phyloP scores from a whole-genome alignment of 2,797 vertebrate species.

The Setipinna tenuifilis region DNA sequence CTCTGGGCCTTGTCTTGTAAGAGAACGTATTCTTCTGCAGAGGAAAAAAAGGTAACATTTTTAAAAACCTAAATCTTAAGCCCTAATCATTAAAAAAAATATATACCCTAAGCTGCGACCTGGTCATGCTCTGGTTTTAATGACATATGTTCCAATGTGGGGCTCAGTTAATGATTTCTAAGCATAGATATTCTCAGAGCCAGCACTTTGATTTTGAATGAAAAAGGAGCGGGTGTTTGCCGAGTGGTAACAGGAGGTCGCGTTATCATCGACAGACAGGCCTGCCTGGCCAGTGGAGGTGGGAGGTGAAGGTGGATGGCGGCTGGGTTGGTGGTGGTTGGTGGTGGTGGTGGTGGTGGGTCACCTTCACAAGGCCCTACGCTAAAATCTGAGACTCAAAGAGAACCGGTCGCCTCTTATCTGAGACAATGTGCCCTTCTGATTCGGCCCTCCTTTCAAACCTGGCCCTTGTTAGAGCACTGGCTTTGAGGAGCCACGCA shows the following conservation, averaged over 20 bases:
- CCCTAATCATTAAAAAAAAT: background rate
- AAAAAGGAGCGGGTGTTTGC: conserved; percentile 68
- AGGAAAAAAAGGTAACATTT: conserved; percentile 42
- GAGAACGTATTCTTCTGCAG: conserved; percentile 79
- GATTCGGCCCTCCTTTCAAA: conserved; percentile 70
- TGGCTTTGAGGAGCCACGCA: conserved; percentile 67
- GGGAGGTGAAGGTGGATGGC: background rate
- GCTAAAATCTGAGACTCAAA: conserved; percentile 60
- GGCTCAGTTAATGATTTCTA: conserved; percentile 15
- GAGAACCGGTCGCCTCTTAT: conserved; percentile 70
- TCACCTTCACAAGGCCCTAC: conserved; percentile 66
- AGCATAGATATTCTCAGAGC: conserved; percentile 2
- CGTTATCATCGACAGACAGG: conserved; percentile 55
- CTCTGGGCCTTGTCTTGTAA: conserved; percentile 83
- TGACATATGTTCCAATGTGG: background rate
- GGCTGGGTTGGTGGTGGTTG: conserved; percentile 29
- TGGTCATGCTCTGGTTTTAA: background rate
- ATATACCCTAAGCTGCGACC: too few relatives aligned
- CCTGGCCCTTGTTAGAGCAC: conserved; percentile 60
- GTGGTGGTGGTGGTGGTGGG: conserved; percentile 51
- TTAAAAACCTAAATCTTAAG: background rate
- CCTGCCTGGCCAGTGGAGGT: background rate
- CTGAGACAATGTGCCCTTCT: conserved; percentile 68
- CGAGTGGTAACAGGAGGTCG: conserved; percentile 61
- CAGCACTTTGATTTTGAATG: conserved; percentile 61